Evolutionary conservation across 2,888 invertebrate genomes (phyloP), one percentile per base, ranked within the genome.

Genomic region (Xestia ashworthii): DNA sequence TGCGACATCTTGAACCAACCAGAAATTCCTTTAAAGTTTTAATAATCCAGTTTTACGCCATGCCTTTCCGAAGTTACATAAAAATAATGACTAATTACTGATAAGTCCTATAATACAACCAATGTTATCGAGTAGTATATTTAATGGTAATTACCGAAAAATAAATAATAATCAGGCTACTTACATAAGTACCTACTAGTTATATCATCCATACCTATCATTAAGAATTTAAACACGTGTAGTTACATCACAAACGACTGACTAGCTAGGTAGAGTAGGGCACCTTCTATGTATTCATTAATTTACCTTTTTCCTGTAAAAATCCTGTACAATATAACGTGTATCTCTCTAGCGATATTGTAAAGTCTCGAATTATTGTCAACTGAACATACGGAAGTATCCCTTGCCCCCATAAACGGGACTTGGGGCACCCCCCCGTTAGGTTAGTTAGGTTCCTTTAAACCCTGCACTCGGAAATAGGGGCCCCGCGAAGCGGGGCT

Each of bases 71-170:
- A 53, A 50, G 48, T 48, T 48, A 16, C 38, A n/a, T 55, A 25
- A 6, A 69, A 69, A 55, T 53, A 69, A 67, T 16, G 9, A 67
- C 44, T 69, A 55, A 38, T 32, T 46, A 68, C 9, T 65, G 19
- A 50, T 66, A 66, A 41, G 62, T 38, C 5, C 22, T 22, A 8
- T 25, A 75, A 74, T 25, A 67, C 16, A 16, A 67, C 53, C 2
- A 75, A 75, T 77, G 50, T 60, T 76, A 58, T 76, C 44, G 22
- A 12, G 41, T 64, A 41, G n/a, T 38, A 65, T 3, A 14, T 46
- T 14, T 44, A 44, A 44, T 14, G 5, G 1, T 48, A 53, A 53
- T 62, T 68, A 68, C 46, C 22, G 65, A 78, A 58, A 50, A 53
- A 58, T 48, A 72, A 72, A 81, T 50, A 50, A 65, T 58, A 60